Evolutionary conservation across 2,888 invertebrate species (phyloP), one percentile per base, ranked within the genome.

Genomic region (Tenthredo amoena): DNA sequence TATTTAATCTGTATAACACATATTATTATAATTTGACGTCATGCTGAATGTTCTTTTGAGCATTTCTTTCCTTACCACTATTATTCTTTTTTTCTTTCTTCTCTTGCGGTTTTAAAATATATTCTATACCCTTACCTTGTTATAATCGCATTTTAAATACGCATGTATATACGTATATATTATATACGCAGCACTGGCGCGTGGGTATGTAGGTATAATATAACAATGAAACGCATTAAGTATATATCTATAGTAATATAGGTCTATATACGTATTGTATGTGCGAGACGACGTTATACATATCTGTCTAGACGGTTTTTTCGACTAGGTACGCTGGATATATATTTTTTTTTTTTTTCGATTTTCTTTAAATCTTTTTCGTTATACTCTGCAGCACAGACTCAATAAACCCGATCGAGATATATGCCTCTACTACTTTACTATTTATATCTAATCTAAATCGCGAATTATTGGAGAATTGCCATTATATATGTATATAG

Each of bases 281-380:
- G 71, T 34, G 18, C 71, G 34, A 71, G 71, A 37, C 71, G 34
- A 21, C 9, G 62, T 26, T 62, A 9, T 26, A 71, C 18, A 71
- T 71, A 71, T 71, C 5, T 71, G 71, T 71, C 71, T 71, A 71
- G 71, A 71, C 71, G 71, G n/a, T 15, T 71, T 71, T 71, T 71
- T 71, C 15, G 62, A 10, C 50, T 50, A 47, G 26, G 26, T 26
- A 26, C 9, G 26, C 12, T 43, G 12, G 0, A 43, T 12, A 12
- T 43, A 43, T 43, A 43, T 10, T 10, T 9, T 62, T 62, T 10
- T 9, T 62, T 62, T 26, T 62, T 21, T 21, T 21, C 6, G 0
- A 58, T 10, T 34, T 15, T n/a, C 18, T 71, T 34, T 37, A 12
- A 2, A 0, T 65, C 31, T 65, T 10, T 12, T 9, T 65, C 31